These are phyloP conservation scores for Cuculus canorus DNA, from an alignment of 2,797 vertebrate species.

Conservation along the genomic window DNA sequence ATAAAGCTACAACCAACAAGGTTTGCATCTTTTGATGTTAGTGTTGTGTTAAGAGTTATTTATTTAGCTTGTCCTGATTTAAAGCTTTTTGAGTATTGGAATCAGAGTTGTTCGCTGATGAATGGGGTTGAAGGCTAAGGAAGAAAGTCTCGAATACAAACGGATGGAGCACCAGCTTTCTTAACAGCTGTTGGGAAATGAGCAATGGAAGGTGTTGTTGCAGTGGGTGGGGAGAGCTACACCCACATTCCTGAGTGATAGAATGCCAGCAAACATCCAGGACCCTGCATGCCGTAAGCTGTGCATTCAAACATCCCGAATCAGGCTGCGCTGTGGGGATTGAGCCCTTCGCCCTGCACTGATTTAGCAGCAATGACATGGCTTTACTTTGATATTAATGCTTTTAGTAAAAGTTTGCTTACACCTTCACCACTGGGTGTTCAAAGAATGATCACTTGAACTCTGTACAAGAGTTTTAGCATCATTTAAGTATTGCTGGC, in stretches of 20 bases:
- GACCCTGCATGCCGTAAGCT: neutral
- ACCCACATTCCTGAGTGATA: constrained; percentile 37
- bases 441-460: neutral
- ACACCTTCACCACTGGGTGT: neutral
- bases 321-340: neutral
- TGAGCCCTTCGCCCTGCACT: rapidly evolving
- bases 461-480: neutral
- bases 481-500: neutral
- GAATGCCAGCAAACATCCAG: neutral
- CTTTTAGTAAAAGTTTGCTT: neutral
- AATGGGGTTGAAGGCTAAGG: neutral
- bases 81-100: neutral
- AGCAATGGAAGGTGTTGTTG: constrained; percentile 36
- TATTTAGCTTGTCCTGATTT: neutral
- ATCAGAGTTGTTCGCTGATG: neutral
- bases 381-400: neutral
- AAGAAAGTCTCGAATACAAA: neutral
- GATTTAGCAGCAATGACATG: neutral
- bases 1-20: neutral
- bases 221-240: neutral
- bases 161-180: neutral
- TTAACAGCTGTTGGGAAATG: constrained; percentile 26
- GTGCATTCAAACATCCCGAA: neutral
- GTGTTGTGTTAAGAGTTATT: neutral
- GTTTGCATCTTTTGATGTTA: neutral